Evolutionary conservation across 92 coral and sea anemone species (phyloP).

Genomic region (Parazoanthus swiftii): DNA sequence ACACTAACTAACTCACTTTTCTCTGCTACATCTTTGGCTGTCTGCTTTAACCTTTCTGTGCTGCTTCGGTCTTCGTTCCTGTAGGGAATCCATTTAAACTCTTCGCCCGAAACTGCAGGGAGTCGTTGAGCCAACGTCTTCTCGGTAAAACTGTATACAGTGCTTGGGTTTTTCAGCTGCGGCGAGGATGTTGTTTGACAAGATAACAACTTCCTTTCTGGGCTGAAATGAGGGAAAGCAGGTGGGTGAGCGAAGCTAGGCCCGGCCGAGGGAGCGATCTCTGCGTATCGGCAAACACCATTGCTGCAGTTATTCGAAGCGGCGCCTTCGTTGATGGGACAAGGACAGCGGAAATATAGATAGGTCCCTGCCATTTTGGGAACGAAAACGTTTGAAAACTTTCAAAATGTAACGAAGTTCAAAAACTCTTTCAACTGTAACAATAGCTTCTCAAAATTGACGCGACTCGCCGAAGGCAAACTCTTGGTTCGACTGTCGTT

Average conservation of each 20-base stretch:
- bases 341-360: conserved; percentile 75
- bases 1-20: not conserved
- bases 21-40: conserved; percentile 21
- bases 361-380: conserved; percentile 63
- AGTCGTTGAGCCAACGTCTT: not conserved
- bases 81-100: conserved; percentile 62
- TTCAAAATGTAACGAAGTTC: not conserved
- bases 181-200: conserved; percentile 6
- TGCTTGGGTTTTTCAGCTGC: conserved; percentile 10
- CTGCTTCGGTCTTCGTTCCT: conserved; percentile 39
- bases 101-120: conserved; percentile 40
- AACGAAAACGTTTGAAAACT: not conserved
- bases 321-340: conserved; percentile 61
- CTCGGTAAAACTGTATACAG: conserved; percentile 6
- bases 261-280: conserved; percentile 56
- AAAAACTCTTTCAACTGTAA: not conserved
- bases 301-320: conserved; percentile 50
- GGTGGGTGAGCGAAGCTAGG: conserved; percentile 51
- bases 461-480: not conserved
- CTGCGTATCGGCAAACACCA: conserved; percentile 69
- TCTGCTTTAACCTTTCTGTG: conserved; percentile 51
- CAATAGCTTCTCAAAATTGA: not conserved
- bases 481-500: not conserved
- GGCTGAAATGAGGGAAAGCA: conserved; percentile 68
- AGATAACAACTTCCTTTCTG: conserved; percentile 61